phyloP scores from a whole-genome alignment of 2,113 vertebrate species.

The Galeopterus variegatus region DNA sequence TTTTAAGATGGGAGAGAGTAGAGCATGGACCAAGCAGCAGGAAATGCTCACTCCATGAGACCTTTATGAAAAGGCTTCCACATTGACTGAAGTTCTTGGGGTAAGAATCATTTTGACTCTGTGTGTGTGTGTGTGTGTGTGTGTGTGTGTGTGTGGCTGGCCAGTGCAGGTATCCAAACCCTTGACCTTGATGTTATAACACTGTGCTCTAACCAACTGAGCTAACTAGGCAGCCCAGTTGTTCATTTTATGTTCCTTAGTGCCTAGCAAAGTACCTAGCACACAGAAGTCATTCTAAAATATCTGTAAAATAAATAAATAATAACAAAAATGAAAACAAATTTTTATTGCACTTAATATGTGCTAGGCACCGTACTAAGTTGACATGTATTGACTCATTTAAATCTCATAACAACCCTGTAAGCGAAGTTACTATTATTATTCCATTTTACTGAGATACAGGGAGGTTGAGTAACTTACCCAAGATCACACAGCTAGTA shows the following conservation, averaged over 20 bases:
- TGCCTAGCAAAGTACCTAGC: background rate
- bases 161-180: too few species aligned
- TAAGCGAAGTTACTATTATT: background rate
- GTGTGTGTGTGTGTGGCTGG: too few species aligned
- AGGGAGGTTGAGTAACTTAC: background rate
- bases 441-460: background rate
- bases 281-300: background rate
- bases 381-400: background rate
- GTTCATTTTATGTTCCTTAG: background rate
- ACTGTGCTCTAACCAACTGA: too few species aligned
- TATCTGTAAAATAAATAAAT: conserved; percentile 32
- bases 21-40: background rate
- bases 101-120: background rate
- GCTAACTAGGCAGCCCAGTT: background rate
- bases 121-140: too few species aligned
- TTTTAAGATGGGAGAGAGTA: background rate
- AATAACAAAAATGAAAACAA: background rate
- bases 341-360: background rate
- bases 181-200: too few species aligned
- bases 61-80: background rate
- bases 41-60: background rate
- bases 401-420: background rate
- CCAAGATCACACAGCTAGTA: background rate
- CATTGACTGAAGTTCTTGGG: background rate
- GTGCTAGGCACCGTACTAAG: background rate